These are phyloP conservation scores for Macroteleia sp. DNA, from an alignment of 2,888 invertebrate species.

Conservation along the genomic window DNA sequence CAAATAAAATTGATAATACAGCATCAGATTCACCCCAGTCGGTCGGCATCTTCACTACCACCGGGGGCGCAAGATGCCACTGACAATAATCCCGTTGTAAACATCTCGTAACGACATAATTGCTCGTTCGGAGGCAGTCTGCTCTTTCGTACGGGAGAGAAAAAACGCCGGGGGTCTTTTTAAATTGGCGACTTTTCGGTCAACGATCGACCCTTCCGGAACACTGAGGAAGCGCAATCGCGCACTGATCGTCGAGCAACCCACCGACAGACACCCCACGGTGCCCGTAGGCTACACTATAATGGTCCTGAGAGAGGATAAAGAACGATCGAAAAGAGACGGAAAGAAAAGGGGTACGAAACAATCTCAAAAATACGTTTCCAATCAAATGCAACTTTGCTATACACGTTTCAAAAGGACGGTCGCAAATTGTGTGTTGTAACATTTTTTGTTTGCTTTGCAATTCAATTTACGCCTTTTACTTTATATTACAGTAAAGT, in stretches of 20 bases:
- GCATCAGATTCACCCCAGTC: slow-evolving; percentile 58
- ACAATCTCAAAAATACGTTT: slow-evolving; percentile 56
- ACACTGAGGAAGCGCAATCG: slow-evolving; percentile 75
- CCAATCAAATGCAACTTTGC: slow-evolving; percentile 46
- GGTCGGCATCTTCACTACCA: slow-evolving; percentile 59
- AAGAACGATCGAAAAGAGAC: slow-evolving; percentile 40
- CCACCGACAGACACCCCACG: slow-evolving; percentile 77
- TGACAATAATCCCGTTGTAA: slow-evolving; percentile 84
- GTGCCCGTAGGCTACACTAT: slow-evolving; percentile 79
- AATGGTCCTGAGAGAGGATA: slow-evolving; percentile 74
- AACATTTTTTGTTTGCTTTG: slow-evolving; percentile 32
- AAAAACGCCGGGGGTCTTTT: slow-evolving; percentile 81
- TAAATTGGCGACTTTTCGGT: slow-evolving; percentile 84
- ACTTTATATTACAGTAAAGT: too few species aligned
- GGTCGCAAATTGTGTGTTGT: slow-evolving; percentile 17
- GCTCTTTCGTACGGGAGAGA: slow-evolving; percentile 49
- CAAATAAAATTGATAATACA: slow-evolving; percentile 80
- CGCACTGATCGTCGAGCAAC: slow-evolving; percentile 72
- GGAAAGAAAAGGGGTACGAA: slow-evolving; percentile 40
- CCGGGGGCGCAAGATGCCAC: slow-evolving; percentile 82
- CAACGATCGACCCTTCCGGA: slow-evolving; percentile 84
- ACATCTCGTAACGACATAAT: slow-evolving; percentile 84
- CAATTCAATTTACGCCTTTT: too few species aligned
- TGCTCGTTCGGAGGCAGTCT: slow-evolving; percentile 74
- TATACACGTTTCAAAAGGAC: slow-evolving; percentile 59